Evolutionary conservation across 2,797 vertebrate species (phyloP), one percentile per base, ranked within the genome.

Genomic region (Erethizon dorsatum): DNA sequence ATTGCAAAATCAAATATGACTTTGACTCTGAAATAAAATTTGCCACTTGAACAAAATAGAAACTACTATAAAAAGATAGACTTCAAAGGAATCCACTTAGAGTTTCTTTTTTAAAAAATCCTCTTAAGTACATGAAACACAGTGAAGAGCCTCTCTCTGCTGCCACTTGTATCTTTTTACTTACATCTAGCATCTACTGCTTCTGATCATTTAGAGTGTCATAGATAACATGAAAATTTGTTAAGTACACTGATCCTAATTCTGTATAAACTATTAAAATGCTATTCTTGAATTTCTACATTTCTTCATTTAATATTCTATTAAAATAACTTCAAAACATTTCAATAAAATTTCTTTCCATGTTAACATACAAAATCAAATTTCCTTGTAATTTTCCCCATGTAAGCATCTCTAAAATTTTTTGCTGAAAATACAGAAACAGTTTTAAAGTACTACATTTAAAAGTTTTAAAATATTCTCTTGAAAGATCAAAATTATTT

Each of bases 251-350:
- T 82, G 14, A 59, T 45, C 92, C 47, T 1, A 57, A 6, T 7
- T 78, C 10, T 83, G 24, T 47, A 54, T 52, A 79, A 89, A 73
- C 4, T n/a, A 5, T 20, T 95, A 71, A 41, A 20, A 54, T 33
- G 12, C 47, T 85, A 24, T 77, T 75, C 33, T 84, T 94, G 15
- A 92, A n/a, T 56, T 90, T n/a, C 2, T 57, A 31, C 1, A 11
- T 9, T 28, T 86, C 78, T 54, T 83, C 61, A 84, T 77, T 88
- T 50, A 83, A 12, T 0, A 28, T 69, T 89, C 63, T 33, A 71
- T 87, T 96, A 57, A 92, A 88, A 84, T 88, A 56, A 54, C n/a
- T 78, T 94, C 4, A 56, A 90, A 89, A n/a, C 0, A 54, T 63
- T 91, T 83, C 37, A 93, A 31, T 56, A 47, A 41, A 59, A 87